phyloP scores from a whole-genome alignment of 2,113 vertebrate species.

The Argyrosomus japonicus region DNA sequence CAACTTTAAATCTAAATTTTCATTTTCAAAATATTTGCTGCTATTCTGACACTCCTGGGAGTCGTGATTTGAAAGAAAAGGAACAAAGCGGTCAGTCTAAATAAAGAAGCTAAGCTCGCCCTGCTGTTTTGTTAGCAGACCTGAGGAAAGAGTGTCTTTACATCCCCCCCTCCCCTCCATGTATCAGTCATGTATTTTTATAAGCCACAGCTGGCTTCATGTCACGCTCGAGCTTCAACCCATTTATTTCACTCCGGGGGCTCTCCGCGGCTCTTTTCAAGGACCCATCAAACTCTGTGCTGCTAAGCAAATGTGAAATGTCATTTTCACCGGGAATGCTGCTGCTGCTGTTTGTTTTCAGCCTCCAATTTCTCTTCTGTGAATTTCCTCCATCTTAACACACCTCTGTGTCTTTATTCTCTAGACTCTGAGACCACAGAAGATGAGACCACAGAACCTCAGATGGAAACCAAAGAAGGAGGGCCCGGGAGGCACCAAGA shows the following conservation, averaged over 20 bases:
- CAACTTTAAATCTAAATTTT: too few species aligned
- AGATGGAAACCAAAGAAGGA: constrained; percentile 88
- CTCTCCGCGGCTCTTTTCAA: constrained; percentile 17
- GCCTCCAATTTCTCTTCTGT: background rate
- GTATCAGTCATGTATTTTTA: constrained; percentile 45
- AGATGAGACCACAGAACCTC: constrained; percentile 94
- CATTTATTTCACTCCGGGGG: constrained; percentile 55
- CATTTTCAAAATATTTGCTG: background rate
- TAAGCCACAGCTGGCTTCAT: constrained; percentile 59
- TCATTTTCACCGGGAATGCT: constrained; percentile 38
- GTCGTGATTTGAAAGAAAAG: background rate
- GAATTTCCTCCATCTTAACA: background rate
- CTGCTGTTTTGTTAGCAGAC: constrained; percentile 26
- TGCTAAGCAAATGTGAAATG: constrained; percentile 61
- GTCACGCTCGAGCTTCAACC: constrained; percentile 52
- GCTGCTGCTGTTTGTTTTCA: constrained; percentile 16
- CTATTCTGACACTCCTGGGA: background rate
- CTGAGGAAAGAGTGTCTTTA: constrained; percentile 11
- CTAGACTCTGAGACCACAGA: constrained; percentile 97
- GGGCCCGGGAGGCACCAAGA: constrained; percentile 87
- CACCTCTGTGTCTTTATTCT: constrained; percentile 28
- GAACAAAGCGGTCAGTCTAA: background rate
- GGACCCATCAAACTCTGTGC: constrained; percentile 38
- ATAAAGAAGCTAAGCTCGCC: background rate
- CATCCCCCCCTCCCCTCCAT: constrained; percentile 4